Percentiles rank a stretch among this genome's conserved stretches.
phyloP scores from a whole-genome alignment of 1,140 invertebrate genomes.

The Drosophila repleta region DNA sequence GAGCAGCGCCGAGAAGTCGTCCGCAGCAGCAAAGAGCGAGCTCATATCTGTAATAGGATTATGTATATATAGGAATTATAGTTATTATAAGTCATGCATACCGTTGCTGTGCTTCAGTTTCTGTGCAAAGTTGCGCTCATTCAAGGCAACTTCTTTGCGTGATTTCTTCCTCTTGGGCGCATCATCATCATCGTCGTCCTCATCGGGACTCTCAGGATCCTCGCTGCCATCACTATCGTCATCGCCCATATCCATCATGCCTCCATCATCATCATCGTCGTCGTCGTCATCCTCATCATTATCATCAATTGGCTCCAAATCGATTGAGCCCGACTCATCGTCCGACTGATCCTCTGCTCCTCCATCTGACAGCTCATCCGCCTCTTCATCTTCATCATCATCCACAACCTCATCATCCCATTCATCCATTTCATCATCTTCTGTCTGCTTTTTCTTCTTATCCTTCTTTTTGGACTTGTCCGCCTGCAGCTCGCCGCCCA shows the following conservation, averaged over 20 bases:
- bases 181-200: conserved; percentile 59
- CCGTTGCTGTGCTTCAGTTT: conserved; percentile 77
- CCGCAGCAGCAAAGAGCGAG: conserved; percentile 89
- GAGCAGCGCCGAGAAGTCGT: conserved; percentile 89
- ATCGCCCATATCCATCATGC: conserved; percentile 53
- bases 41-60: conserved; percentile 77
- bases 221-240: conserved; percentile 58
- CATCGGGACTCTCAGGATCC: conserved; percentile 54
- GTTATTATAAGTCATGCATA: conserved; percentile 5
- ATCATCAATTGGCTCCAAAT: conserved; percentile 58
- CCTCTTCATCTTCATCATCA: conserved; percentile 41
- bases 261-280: conserved; percentile 63
- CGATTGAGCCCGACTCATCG: conserved; percentile 73
- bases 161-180: conserved; percentile 83
- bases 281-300: conserved; percentile 50
- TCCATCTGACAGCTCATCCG: conserved; percentile 70
- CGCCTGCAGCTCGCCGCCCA: conserved; percentile 65
- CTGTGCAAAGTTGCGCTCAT: conserved; percentile 68
- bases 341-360: conserved; percentile 62
- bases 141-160: conserved; percentile 42
- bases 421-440: conserved; percentile 78
- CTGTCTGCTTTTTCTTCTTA: conserved; percentile 71
- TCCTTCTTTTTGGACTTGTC: conserved; percentile 77
- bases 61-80: background rate
- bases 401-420: conserved; percentile 79